Evolutionary conservation across 2,888 invertebrate genomes (phyloP).

Genomic region (Apotomis betuletana): DNA sequence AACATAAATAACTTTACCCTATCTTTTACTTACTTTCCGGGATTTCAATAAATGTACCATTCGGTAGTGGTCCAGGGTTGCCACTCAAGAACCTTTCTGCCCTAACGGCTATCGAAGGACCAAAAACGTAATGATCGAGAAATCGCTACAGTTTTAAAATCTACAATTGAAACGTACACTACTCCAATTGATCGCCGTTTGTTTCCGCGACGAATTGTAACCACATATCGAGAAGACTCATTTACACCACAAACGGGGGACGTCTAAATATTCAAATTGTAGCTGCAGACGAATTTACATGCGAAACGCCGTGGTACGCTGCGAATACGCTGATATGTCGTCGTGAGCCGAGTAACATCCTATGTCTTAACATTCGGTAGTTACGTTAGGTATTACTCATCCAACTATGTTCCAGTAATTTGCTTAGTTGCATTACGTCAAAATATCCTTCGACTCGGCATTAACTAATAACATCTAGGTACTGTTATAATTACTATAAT

Average conservation of each 20-base stretch:
- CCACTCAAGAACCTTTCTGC: too few species aligned
- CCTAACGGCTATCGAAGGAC: too few species aligned
- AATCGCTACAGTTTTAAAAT: too few species aligned
- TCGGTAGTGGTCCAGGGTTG: too few species aligned
- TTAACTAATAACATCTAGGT: too few species aligned
- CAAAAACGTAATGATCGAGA: too few species aligned
- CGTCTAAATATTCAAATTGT: conserved; percentile 49
- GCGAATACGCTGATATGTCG: conserved; percentile 44
- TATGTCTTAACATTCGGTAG: neutral
- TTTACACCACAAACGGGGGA: conserved; percentile 37
- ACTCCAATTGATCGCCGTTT: neutral
- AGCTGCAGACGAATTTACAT: conserved; percentile 48
- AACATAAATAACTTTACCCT: too few species aligned
- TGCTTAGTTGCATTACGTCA: neutral
- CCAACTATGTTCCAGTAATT: neutral
- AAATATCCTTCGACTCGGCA: neutral
- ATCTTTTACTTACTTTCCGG: too few species aligned
- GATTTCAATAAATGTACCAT: too few species aligned
- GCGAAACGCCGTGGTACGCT: conserved; percentile 45
- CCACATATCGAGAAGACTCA: conserved; percentile 31
- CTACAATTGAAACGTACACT: too few species aligned
- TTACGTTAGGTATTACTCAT: neutral
- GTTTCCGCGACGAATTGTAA: neutral
- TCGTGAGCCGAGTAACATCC: conserved; percentile 1
- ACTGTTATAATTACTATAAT: too few species aligned